Conservation (phyloP, 2,113 vertebrate genomes). For the Poeciliopsis prolifica region DNA sequence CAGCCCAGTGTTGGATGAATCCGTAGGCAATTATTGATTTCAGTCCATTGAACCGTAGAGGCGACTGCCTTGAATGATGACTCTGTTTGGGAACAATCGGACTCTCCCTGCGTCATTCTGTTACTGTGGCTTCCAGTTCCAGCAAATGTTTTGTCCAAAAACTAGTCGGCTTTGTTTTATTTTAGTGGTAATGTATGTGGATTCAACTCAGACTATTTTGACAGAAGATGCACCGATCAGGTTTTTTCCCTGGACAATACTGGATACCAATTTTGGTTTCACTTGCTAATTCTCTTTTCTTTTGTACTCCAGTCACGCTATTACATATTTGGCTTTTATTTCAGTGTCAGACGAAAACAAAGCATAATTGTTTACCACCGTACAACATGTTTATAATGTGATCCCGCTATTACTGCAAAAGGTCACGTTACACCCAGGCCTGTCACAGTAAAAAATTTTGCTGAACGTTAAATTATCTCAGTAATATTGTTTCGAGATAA, state of each 20-base stretch:
- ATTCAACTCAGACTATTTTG: background rate
- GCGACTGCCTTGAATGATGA: slow-evolving; percentile 60
- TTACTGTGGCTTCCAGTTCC: slow-evolving; percentile 17
- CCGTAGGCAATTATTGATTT: slow-evolving; percentile 69
- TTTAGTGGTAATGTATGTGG: background rate
- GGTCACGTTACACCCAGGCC: no score
- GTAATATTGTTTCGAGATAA: no score
- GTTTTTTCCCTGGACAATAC: background rate
- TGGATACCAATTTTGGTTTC: background rate
- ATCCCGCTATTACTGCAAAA: no score
- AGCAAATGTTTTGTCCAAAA: background rate
- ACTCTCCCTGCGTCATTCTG: slow-evolving; percentile 15
- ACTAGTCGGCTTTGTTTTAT: no score
- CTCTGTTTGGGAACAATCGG: slow-evolving; percentile 43
- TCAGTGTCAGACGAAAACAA: background rate
- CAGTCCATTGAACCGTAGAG: slow-evolving; percentile 58
- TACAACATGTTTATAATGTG: background rate
- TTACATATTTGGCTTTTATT: background rate
- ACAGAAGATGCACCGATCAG: background rate
- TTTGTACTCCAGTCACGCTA: background rate
- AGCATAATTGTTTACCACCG: no score
- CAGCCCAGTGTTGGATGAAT: slow-evolving; percentile 51
- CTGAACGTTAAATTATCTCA: no score
- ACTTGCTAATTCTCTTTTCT: background rate
- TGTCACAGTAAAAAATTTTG: no score